phyloP scores from a whole-genome alignment of 2,888 invertebrate genomes.

The Thysanoteuthis rhombus region DNA sequence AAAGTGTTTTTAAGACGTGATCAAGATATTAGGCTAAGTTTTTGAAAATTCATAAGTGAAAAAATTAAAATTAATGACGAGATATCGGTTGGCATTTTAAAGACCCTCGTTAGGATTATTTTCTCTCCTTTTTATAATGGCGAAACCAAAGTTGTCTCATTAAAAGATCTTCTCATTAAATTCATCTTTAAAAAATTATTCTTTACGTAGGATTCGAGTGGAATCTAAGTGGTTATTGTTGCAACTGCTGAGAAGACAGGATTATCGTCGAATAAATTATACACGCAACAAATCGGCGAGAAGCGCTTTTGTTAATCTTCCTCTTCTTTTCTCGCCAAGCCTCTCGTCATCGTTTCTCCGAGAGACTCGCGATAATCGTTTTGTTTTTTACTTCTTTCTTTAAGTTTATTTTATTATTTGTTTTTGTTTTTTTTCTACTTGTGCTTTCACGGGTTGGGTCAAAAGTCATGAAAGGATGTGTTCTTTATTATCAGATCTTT shows the following conservation, averaged over 20 bases:
- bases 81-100: not conserved
- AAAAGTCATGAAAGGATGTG: too few relatives aligned
- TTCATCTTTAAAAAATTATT: not conserved
- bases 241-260: not conserved
- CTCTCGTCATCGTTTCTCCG: not conserved
- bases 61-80: not conserved
- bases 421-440: too few relatives aligned
- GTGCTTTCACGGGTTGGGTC: too few relatives aligned
- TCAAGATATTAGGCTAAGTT: too few relatives aligned
- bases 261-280: not conserved
- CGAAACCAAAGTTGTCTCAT: not conserved
- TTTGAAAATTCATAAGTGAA: too few relatives aligned
- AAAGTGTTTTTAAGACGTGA: too few relatives aligned
- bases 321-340: not conserved
- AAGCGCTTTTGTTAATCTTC: not conserved
- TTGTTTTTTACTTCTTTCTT: too few relatives aligned
- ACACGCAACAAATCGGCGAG: not conserved
- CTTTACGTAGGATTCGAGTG: not conserved
- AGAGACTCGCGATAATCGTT: too few relatives aligned
- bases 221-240: not conserved
- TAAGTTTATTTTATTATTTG: too few relatives aligned
- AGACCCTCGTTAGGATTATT: not conserved
- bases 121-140: not conserved
- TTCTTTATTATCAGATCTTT: too few relatives aligned
- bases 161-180: not conserved